phyloP scores from a whole-genome alignment of 2,797 vertebrate genomes.

The Sebastes diploproa region DNA sequence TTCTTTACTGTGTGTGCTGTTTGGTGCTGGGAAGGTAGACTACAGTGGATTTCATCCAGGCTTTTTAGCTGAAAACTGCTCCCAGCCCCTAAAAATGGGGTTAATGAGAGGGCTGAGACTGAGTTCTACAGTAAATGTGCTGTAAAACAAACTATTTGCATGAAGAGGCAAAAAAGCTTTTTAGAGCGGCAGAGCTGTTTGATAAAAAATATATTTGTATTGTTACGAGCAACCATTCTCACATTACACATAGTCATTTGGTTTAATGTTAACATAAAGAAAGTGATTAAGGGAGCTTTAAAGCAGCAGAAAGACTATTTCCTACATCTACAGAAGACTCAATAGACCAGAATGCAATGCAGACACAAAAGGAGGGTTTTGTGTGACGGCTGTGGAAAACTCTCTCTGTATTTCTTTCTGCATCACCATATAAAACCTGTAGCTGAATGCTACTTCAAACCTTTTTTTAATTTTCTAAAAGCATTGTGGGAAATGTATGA shows the following conservation, averaged over 20 bases:
- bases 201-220: background rate
- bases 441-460: background rate
- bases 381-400: background rate
- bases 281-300: background rate
- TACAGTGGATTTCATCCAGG: background rate
- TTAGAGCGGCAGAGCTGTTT: background rate
- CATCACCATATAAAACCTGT: background rate
- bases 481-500: background rate
- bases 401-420: background rate
- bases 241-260: background rate
- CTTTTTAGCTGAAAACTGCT: background rate
- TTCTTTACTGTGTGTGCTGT: no score
- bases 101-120: background rate
- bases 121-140: background rate
- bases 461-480: background rate
- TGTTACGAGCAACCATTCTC: background rate
- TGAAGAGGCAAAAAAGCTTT: background rate
- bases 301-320: background rate
- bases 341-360: background rate
- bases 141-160: background rate
- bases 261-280: background rate
- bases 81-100: background rate
- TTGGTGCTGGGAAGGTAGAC: background rate
- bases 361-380: background rate
- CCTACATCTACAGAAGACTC: background rate